A percentile compares a stretch with the other conserved stretches of the same genome.
Evolutionary conservation across 2,888 invertebrate species (phyloP).

Genomic region (Amblyteles armatorius): DNA sequence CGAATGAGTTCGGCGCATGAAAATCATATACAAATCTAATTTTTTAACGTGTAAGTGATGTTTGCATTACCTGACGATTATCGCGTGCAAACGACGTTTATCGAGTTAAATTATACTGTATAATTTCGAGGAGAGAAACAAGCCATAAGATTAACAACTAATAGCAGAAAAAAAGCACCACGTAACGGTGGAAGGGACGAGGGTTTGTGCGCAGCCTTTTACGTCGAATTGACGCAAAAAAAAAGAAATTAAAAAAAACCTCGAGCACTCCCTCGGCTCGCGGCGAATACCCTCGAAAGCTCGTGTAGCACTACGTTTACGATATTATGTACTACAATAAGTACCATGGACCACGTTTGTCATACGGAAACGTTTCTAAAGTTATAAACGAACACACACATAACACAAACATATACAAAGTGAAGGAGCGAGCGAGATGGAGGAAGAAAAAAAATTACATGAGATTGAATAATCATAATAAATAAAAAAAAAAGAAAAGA

Average conservation of each 20-base stretch:
- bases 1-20: slow-evolving; percentile 41
- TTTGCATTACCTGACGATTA: slow-evolving; percentile 73
- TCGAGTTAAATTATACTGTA: slow-evolving; percentile 40
- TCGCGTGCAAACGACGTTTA: slow-evolving; percentile 71
- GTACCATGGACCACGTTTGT: slow-evolving; percentile 82
- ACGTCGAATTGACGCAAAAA: background rate
- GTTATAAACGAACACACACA: slow-evolving; percentile 59
- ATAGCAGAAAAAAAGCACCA: slow-evolving; percentile 10
- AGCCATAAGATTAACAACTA: slow-evolving; percentile 18
- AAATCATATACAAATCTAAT: slow-evolving; percentile 73
- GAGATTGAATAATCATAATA: slow-evolving; percentile 32
- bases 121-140: slow-evolving; percentile 49
- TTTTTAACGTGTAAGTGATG: slow-evolving; percentile 71
- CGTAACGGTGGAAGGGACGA: slow-evolving; percentile 25
- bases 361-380: slow-evolving; percentile 78
- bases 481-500: slow-evolving; percentile 28
- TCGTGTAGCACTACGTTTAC: slow-evolving; percentile 66
- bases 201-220: background rate
- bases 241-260: background rate
- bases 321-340: slow-evolving; percentile 65
- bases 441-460: slow-evolving; percentile 35
- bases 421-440: background rate
- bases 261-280: slow-evolving; percentile 46
- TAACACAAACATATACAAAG: slow-evolving; percentile 41
- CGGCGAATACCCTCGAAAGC: slow-evolving; percentile 55